Evolutionary conservation across 2,113 vertebrate genomes (phyloP), one percentile per base, ranked within the genome.

Genomic region (Merops nubicus): DNA sequence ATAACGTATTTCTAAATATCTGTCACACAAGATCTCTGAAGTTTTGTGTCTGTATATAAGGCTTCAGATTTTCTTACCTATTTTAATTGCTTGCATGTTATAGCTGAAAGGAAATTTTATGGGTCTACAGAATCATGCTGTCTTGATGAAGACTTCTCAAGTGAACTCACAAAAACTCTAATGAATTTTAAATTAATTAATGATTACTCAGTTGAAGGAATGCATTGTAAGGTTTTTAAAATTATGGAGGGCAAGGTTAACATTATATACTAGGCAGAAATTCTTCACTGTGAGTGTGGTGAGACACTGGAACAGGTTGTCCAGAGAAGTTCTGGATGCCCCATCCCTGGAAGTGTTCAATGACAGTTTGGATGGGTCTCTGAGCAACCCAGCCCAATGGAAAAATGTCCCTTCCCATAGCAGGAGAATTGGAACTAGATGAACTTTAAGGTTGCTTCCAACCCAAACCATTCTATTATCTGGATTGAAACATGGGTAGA

Each of bases 121-220:
- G 6, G 43, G 9, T 43, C 48, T 85, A 40, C 0, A 47, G 11
- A 36, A 38, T 43, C 8, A 1, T 23, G 45, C 5, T 77, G 12
- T 50, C 34, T 62, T 80, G 70, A 74, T 50, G 62, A 95, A 85
- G n/a, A n/a, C n/a, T n/a, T 83, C 62, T 83, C 33, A 60, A 74
- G 36, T 40, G n/a, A 84, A 82, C 48, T 48, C 16, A 0, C 19
- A 63, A 76, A 54, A 78, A 11, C 3, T 88, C 81, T 80, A 56
- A 95, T 91, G 43, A 92, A 63, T 83, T 80, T 93, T 43, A 22
- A 26, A 68, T 43, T 9, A 80, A 92, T 80, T 89, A 95, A 64
- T 69, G 31, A 86, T 15, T 43, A 4, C 12, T 59, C 45, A 50
- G 25, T 29, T 79, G 60, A 77, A 86, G 15, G 15, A 85, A 81